Evolutionary conservation across 1,140 invertebrate species (phyloP).

Genomic region (Zeugodacus cucurbitae): DNA sequence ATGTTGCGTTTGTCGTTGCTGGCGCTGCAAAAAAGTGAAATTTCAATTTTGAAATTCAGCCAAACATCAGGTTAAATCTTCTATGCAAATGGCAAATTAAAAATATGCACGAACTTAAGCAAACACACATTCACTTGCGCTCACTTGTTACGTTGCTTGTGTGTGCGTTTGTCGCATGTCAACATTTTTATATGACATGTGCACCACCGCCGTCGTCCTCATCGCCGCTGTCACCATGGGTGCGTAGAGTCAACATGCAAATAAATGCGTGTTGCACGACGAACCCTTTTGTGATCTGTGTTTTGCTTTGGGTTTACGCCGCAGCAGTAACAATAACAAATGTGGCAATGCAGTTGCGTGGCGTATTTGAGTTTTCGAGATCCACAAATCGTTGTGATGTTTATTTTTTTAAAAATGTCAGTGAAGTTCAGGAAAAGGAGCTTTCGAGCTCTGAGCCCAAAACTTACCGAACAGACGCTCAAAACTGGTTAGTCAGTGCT

Average conservation of each 20-base stretch:
- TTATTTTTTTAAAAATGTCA: neutral
- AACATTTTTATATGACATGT: slow-evolving; percentile 15
- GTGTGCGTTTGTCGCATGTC: neutral
- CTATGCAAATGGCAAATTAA: slow-evolving; percentile 39
- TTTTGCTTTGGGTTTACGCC: neutral
- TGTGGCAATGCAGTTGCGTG: neutral
- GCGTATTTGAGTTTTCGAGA: neutral
- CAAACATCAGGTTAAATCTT: slow-evolving; percentile 43
- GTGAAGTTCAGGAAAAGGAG: too few species aligned
- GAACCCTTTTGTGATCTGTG: slow-evolving; percentile 6
- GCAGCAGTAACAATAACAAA: slow-evolving; percentile 6
- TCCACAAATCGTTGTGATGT: neutral
- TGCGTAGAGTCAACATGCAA: slow-evolving; percentile 34
- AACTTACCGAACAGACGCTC: too few species aligned
- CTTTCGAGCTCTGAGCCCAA: too few species aligned
- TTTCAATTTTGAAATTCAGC: slow-evolving; percentile 41
- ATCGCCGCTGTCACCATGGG: neutral
- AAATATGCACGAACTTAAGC: neutral
- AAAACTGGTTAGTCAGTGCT: too few species aligned
- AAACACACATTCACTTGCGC: neutral
- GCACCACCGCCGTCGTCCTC: neutral
- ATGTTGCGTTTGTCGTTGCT: slow-evolving; percentile 52
- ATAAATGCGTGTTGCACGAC: slow-evolving; percentile 9
- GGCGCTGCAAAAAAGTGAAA: slow-evolving; percentile 40
- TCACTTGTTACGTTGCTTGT: neutral